Evolutionary conservation across 2,113 vertebrate species (phyloP).

Genomic region (Dissostichus mawsoni): DNA sequence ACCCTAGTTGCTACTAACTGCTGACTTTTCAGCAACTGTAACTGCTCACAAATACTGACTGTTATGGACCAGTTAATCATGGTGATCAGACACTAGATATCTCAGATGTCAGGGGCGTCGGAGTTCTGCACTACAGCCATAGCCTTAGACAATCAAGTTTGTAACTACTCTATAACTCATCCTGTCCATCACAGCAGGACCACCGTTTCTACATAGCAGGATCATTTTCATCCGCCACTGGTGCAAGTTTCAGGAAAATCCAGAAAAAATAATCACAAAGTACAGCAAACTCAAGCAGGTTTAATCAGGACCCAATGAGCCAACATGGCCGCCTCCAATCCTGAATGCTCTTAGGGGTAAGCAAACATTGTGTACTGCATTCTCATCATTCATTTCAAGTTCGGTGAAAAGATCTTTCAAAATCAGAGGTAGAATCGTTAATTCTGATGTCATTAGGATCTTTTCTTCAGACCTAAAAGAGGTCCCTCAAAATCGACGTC

Average conservation of each 20-base stretch:
- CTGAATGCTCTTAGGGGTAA: neutral
- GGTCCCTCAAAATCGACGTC: no score
- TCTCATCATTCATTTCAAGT: neutral
- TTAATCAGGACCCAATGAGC: neutral
- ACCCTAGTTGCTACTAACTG: neutral
- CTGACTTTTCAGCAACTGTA: neutral
- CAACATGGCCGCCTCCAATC: neutral
- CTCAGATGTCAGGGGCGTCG: neutral
- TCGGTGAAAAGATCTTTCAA: no score
- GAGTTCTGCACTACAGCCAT: neutral
- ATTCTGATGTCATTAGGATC: no score
- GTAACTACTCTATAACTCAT: conserved; percentile 5
- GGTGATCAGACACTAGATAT: neutral
- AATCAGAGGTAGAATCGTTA: no score
- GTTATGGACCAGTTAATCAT: conserved; percentile 2
- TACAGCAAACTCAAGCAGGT: neutral
- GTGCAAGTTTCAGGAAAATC: neutral
- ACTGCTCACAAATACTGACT: neutral
- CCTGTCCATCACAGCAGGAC: conserved; percentile 37
- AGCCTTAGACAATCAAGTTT: conserved; percentile 19
- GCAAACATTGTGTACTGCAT: neutral
- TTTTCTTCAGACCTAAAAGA: no score
- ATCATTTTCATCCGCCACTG: neutral
- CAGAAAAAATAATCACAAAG: neutral
- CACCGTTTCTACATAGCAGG: neutral